A percentile compares a stretch with the other conserved stretches of the same genome.
phyloP scores from a whole-genome alignment of 2,888 invertebrate species.

The Lottia scabra region DNA sequence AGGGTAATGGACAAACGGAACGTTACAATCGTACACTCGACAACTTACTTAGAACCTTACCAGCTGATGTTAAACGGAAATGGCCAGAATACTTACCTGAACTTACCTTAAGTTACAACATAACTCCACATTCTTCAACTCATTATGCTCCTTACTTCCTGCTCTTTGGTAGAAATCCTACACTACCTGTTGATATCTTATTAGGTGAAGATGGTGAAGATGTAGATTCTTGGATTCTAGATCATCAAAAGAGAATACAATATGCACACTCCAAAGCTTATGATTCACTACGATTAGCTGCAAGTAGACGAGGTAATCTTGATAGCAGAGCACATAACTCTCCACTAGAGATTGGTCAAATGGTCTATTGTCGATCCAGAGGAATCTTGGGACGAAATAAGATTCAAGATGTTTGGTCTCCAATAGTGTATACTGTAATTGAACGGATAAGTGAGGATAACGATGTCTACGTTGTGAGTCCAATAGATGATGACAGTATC shows the following conservation, averaged over 20 bases:
- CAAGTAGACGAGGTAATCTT: not conserved
- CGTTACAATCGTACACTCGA: slow-evolving; percentile 27
- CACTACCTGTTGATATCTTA: slow-evolving; percentile 20
- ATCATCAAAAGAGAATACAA: slow-evolving; percentile 3
- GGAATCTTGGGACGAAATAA: slow-evolving; percentile 27
- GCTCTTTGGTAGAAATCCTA: slow-evolving; percentile 22
- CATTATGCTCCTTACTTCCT: slow-evolving; percentile 21
- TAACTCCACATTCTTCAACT: slow-evolving; percentile 22
- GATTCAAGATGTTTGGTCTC: slow-evolving; percentile 26
- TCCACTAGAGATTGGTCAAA: slow-evolving; percentile 17
- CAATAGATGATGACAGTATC: slow-evolving; percentile 11
- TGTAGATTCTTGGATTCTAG: slow-evolving; percentile 11
- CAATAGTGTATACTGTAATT: slow-evolving; percentile 13
- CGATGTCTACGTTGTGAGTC: slow-evolving; percentile 19
- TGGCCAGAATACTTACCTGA: slow-evolving; percentile 22
- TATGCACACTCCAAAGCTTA: slow-evolving; percentile 10
- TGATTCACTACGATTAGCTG: not conserved
- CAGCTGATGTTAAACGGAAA: slow-evolving; percentile 12
- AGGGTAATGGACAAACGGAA: slow-evolving; percentile 25
- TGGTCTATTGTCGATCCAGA: slow-evolving; percentile 18
- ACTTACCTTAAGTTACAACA: slow-evolving; percentile 22
- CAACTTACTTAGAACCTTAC: slow-evolving; percentile 23
- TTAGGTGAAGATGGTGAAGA: slow-evolving; percentile 9
- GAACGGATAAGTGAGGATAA: slow-evolving; percentile 17
- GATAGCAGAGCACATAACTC: too few relatives aligned